Base-by-base conservation (phyloP, 2,888 invertebrate species). In the Strigamia crassipes region DNA sequence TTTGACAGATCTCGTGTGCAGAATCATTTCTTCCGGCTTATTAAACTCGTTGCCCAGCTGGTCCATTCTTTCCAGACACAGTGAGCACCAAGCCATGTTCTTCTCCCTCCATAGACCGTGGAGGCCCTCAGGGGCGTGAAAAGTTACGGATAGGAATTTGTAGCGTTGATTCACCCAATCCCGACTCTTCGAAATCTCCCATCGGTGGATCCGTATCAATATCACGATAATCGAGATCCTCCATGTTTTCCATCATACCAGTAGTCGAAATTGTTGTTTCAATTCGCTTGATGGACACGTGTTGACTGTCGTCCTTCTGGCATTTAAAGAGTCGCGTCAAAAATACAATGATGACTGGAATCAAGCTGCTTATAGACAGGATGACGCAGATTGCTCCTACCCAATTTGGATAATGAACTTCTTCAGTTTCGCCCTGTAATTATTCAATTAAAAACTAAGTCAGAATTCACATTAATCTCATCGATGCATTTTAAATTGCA, bases 191-290 rank as follows among this genome's bases (percentile, higher is more conserved):
- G 4, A 81, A 18, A 41, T 81, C 81, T 41, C 78, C 78, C 23
- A 38, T 78, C 9, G 81, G 41, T 15, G 81, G 81, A 42, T 81
- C 81, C 15, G 81, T 34, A 10, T 78, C 78, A 12, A 41, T 46
- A 42, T 78, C 77, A 5, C 27, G 78, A 23, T 81, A 73, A 31
- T 81, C 81, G n/a, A 34, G 41, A 46, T 78, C 81, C 8, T 81
- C 81, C 82, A 61, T 82, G 38, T 82, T 86, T 18, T 81, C 94
- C 90, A 96, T 95, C 96, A 96, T 96, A 89, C 96, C 96, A 88
- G 96, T 95, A 34, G 96, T 96, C 27, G 96, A 96, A 13, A 95
- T 95, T 0, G 96, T 96, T 41, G 96, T 96, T 87, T 96, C 96
- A 86, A 96, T 95, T 85, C 96, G 92, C 86, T 96, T 91, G 88